Evolutionary conservation across 2,113 vertebrate genomes (phyloP).

Genomic region (Sprattus sprattus): DNA sequence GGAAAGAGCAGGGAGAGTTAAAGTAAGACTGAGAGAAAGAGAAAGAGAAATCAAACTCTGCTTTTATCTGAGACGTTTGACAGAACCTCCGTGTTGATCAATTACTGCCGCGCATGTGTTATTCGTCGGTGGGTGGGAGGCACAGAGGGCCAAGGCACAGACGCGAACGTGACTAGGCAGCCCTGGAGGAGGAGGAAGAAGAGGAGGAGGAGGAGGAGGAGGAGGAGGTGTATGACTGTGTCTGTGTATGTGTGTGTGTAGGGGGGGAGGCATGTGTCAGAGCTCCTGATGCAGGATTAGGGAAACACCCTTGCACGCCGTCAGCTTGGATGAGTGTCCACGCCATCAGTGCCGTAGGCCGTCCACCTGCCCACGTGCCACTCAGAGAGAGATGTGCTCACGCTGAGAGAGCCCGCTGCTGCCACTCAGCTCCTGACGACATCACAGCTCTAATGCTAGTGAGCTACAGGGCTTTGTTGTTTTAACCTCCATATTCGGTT

Average conservation of each 20-base stretch:
- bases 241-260: background rate
- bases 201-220: background rate
- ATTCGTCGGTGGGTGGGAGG: conserved; percentile 33
- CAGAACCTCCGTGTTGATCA: conserved; percentile 34
- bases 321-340: conserved; percentile 4
- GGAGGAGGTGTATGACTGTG: background rate
- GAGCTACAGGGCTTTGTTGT: background rate
- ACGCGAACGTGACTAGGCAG: conserved; percentile 7
- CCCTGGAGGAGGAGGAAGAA: background rate
- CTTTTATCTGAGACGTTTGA: conserved; percentile 2
- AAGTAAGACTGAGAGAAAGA: background rate
- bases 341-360: background rate
- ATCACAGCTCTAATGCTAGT: background rate
- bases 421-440: background rate
- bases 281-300: conserved; percentile 2
- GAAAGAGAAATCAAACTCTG: background rate
- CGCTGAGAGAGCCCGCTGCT: background rate
- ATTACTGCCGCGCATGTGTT: background rate
- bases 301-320: background rate
- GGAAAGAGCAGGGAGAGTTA: conserved; percentile 26
- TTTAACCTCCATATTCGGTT: background rate
- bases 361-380: background rate
- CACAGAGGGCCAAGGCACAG: conserved; percentile 10
- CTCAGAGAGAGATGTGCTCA: background rate
- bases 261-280: background rate